Evolutionary conservation across 1,140 invertebrate species (phyloP), one percentile per base, ranked within the genome.

Genomic region (Orius laevigatus): DNA sequence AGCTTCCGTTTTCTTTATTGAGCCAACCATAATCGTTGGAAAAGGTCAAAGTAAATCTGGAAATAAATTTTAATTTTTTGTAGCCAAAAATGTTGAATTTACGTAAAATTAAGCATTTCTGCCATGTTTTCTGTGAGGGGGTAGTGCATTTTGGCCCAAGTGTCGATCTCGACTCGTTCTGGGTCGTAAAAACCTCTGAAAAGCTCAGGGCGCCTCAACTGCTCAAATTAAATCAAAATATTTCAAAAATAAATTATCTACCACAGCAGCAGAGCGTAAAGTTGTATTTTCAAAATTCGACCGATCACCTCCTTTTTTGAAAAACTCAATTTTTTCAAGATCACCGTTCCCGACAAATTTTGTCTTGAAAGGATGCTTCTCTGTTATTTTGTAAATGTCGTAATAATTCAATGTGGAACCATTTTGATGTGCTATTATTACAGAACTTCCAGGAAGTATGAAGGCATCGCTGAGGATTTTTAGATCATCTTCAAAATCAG

Each of bases 11-110:
- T 20, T 31, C 36, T 38, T 12, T 38, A 12, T 38, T 48, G 43
- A 69, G 59, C 63, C 69, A 71, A 2, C 71, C 71, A 55, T 70
- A 73, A 32, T 45, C 43, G 18, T 45, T 31, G 8, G 20, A 2
- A 5, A 45, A 31, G 5, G 43, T 31, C 11, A 45, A 32, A 5
- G 25, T 45, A n/a, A 45, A 12, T 33, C 43, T 45, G 16, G n/a
- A 45, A 45, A 3, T 5, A 42, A 16, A 6, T 14, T 42, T 6
- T 4, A 14, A 16, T 42, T 14, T 42, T 42, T 38, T 38, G 3
- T 16, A 38, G 15, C 3, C 36, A 3, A 38, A 38, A 4, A n/a
- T n/a, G n/a, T 38, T 38, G 3, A 38, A 42, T 40, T 43, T 32
- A 54, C 53, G 12, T 46, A 40, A 54, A 54, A 34, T 54, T 51